A percentile compares a stretch with the other conserved stretches of the same genome.
phyloP scores from a whole-genome alignment of 2,113 vertebrate genomes.

The Hyperopisus bebe region DNA sequence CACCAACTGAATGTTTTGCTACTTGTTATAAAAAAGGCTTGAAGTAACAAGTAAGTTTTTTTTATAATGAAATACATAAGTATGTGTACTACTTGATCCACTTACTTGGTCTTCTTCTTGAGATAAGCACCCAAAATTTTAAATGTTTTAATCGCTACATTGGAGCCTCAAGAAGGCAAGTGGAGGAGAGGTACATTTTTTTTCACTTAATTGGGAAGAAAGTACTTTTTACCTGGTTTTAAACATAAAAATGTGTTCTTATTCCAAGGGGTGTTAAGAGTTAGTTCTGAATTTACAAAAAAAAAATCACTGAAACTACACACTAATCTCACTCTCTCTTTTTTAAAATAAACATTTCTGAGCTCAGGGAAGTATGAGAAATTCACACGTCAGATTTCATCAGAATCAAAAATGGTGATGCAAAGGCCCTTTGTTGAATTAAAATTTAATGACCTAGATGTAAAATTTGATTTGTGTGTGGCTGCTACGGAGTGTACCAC shows the following conservation, averaged over 20 bases:
- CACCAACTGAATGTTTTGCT: not conserved
- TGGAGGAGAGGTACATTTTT: not conserved
- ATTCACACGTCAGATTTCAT: not conserved
- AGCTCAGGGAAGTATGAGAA: not conserved
- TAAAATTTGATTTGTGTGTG: not conserved
- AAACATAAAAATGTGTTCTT: not conserved
- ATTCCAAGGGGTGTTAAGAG: not conserved
- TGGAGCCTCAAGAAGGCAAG: not conserved
- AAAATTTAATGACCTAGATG: not conserved
- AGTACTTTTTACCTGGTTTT: not conserved
- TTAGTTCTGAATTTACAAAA: not conserved
- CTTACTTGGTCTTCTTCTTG: not conserved
- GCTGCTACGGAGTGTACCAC: not conserved
- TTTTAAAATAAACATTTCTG: not conserved
- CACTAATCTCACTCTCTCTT: not conserved
- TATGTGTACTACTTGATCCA: not conserved
- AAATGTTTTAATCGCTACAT: not conserved
- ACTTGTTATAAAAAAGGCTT: not conserved
- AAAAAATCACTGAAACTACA: not conserved
- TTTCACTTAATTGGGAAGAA: not conserved
- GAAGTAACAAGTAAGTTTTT: not conserved
- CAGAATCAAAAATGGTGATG: not conserved
- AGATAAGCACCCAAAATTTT: not conserved
- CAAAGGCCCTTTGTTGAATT: not conserved
- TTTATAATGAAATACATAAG: not conserved